A percentile compares a stretch with the other conserved stretches of the same genome.
Conservation (phyloP, 2,888 invertebrate genomes). For the Epistrophe grossulariae region DNA sequence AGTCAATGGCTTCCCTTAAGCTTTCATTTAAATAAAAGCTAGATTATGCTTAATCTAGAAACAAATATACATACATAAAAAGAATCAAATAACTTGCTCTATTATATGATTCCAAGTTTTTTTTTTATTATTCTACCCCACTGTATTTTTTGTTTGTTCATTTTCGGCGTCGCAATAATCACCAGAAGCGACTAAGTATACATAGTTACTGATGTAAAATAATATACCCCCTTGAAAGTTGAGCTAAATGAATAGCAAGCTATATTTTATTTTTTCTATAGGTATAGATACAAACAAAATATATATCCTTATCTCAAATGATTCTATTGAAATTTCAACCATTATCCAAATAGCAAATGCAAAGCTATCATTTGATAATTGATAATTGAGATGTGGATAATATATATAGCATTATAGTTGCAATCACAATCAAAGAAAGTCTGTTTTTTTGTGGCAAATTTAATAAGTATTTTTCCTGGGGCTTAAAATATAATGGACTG, state of each 20-base stretch:
- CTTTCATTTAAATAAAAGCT: too few relatives aligned
- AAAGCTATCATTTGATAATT: conserved; percentile 34
- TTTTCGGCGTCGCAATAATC: conserved; percentile 46
- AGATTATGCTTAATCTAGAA: too few relatives aligned
- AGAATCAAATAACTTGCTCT: too few relatives aligned
- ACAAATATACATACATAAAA: too few relatives aligned
- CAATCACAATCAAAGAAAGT: neutral
- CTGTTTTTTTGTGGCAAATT: neutral
- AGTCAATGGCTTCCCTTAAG: too few relatives aligned
- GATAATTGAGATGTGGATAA: conserved; percentile 14
- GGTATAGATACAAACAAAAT: conserved; percentile 34
- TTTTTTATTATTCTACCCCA: neutral
- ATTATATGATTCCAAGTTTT: neutral
- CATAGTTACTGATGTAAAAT: neutral
- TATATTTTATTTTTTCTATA: conserved; percentile 3
- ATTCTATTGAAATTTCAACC: conserved; percentile 44
- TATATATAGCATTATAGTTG: neutral
- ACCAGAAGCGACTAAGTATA: neutral
- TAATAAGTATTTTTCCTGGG: neutral
- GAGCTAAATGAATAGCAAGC: conserved; percentile 24
- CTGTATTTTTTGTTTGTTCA: neutral
- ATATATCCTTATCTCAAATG: conserved; percentile 46
- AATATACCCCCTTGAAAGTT: conserved; percentile 1
- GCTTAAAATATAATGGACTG: neutral
- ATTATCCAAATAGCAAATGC: neutral